These are phyloP conservation scores for Hedya salicella DNA, from an alignment of 2,888 invertebrate species.

Conservation along the genomic window DNA sequence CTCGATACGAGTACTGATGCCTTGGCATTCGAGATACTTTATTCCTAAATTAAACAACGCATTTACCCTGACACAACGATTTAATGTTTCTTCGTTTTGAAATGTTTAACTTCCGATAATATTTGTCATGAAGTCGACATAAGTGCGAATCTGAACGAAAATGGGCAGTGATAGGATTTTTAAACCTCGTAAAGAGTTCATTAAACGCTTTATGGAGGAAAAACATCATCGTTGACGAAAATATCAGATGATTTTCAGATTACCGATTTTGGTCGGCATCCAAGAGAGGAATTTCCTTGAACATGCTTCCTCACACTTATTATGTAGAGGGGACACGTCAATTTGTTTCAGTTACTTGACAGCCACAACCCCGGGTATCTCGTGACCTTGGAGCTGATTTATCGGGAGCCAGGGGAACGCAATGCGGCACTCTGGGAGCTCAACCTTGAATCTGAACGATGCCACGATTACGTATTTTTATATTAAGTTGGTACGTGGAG, in stretches of 20 bases:
- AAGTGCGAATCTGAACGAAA: slow-evolving; percentile 46
- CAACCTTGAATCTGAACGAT: slow-evolving; percentile 54
- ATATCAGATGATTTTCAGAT: slow-evolving; percentile 10
- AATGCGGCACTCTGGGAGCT: slow-evolving; percentile 65
- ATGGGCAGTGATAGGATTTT: slow-evolving; percentile 1
- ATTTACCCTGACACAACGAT: not conserved
- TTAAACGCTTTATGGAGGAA: slow-evolving; percentile 1
- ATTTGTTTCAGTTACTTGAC: slow-evolving; percentile 44
- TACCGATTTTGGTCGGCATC: slow-evolving; percentile 1
- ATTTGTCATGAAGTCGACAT: too few relatives aligned
- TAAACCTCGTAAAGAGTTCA: not conserved
- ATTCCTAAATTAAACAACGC: slow-evolving; percentile 37
- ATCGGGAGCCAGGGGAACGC: slow-evolving; percentile 63
- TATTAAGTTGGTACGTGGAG: not conserved
- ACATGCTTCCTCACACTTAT: slow-evolving; percentile 6
- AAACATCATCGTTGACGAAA: slow-evolving; percentile 8
- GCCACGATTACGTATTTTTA: slow-evolving; percentile 24
- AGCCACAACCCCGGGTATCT: slow-evolving; percentile 53
- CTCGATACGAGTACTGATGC: too few relatives aligned
- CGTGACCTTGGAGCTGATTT: slow-evolving; percentile 65
- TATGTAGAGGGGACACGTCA: slow-evolving; percentile 41
- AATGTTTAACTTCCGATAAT: not conserved
- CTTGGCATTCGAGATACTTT: slow-evolving; percentile 31
- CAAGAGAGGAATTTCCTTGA: slow-evolving; percentile 8
- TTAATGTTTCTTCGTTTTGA: not conserved